These are phyloP conservation scores for Rhyacophila evoluta DNA, from an alignment of 2,888 invertebrate genomes.

Conservation along the genomic window DNA sequence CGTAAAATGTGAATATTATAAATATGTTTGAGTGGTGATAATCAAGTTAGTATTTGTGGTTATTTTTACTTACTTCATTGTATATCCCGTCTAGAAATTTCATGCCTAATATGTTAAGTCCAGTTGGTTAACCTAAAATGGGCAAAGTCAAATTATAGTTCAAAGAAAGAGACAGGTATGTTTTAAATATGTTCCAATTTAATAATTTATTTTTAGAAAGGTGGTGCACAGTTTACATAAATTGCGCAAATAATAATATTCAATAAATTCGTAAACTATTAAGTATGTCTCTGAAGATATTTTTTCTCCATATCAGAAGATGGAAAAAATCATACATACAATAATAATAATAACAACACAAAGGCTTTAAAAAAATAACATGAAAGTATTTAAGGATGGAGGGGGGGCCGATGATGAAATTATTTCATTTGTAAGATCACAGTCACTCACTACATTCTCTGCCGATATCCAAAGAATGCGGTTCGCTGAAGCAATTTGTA, in stretches of 20 bases:
- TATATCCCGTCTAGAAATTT: too few relatives aligned
- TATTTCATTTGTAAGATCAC: slow-evolving; percentile 32
- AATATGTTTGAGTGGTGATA: too few relatives aligned
- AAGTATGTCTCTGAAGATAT: slow-evolving; percentile 13
- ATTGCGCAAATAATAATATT: slow-evolving; percentile 42
- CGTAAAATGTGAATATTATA: too few relatives aligned
- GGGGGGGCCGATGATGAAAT: slow-evolving; percentile 27
- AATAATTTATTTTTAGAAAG: slow-evolving; percentile 40
- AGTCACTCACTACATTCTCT: slow-evolving; percentile 7
- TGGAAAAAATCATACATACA: slow-evolving; percentile 28
- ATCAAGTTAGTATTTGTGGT: too few relatives aligned
- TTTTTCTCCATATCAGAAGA: slow-evolving; percentile 11
- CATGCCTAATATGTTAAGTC: too few relatives aligned
- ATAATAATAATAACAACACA: slow-evolving; percentile 36
- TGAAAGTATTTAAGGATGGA: slow-evolving; percentile 25
- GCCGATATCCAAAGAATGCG: neutral
- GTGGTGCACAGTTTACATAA: slow-evolving; percentile 40
- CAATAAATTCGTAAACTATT: slow-evolving; percentile 32
- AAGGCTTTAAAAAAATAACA: slow-evolving; percentile 46
- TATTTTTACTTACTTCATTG: too few relatives aligned
- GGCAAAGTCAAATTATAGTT: neutral
- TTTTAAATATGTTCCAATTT: slow-evolving; percentile 32
- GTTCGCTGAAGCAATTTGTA: slow-evolving; percentile 43
- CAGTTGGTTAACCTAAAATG: too few relatives aligned
- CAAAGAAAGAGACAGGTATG: neutral